Percentiles rank a stretch among this genome's conserved stretches.
Conservation (phyloP, 2,113 vertebrate species). For the Brachirus orientalis region DNA sequence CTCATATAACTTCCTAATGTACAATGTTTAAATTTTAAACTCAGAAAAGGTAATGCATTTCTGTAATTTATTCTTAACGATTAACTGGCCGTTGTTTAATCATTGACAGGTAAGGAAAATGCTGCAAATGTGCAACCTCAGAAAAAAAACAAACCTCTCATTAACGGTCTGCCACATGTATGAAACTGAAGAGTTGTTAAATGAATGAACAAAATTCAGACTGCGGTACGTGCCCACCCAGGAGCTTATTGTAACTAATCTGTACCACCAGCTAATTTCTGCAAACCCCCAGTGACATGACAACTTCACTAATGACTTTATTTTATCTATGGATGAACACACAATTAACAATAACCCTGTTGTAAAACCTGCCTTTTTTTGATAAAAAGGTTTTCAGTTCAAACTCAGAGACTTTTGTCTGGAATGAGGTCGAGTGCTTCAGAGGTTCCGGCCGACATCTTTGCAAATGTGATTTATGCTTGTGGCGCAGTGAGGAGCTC, state of each 20-base stretch:
- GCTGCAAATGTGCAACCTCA: too few species aligned
- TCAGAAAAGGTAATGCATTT: too few species aligned
- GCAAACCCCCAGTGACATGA: neutral
- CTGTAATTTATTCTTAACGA: too few species aligned
- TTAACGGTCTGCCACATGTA: neutral
- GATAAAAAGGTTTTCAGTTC: slow-evolving; percentile 25
- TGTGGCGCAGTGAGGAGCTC: slow-evolving; percentile 66
- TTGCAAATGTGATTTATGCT: slow-evolving; percentile 81
- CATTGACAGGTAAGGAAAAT: too few species aligned
- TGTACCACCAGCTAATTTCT: neutral
- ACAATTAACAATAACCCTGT: neutral
- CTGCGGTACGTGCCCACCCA: neutral
- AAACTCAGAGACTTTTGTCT: slow-evolving; percentile 13
- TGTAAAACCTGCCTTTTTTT: slow-evolving; percentile 2
- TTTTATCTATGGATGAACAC: neutral
- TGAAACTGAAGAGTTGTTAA: neutral
- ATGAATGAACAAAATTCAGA: neutral
- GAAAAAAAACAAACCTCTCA: neutral
- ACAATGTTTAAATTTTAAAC: too few species aligned
- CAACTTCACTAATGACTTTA: neutral
- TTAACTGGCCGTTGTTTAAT: too few species aligned
- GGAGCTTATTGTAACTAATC: neutral
- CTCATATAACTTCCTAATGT: too few species aligned
- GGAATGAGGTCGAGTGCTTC: slow-evolving; percentile 61
- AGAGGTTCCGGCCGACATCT: slow-evolving; percentile 60